Conservation (phyloP, 2,113 vertebrate genomes). For the Balaenoptera acutorostrata region DNA sequence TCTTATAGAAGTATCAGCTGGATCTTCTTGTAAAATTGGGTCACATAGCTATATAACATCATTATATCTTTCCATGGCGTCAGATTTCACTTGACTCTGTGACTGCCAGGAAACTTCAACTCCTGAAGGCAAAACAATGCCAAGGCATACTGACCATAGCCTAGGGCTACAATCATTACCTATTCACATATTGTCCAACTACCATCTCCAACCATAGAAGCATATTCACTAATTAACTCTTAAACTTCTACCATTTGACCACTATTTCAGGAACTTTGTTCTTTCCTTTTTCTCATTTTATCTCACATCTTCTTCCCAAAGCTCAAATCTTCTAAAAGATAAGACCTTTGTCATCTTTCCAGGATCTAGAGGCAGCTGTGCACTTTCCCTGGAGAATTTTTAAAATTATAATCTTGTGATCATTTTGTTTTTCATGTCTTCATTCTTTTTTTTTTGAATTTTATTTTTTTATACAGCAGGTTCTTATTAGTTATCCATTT, state of each 20-base stretch:
- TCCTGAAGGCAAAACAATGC: not conserved
- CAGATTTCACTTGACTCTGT: not conserved
- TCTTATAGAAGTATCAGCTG: not conserved
- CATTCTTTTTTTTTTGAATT: not conserved
- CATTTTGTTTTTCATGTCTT: not conserved
- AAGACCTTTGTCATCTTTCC: not conserved
- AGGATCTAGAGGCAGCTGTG: not conserved
- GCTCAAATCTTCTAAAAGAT: not conserved
- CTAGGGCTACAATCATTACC: not conserved
- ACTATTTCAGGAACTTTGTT: not conserved
- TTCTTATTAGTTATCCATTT: no score
- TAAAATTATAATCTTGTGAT: not conserved
- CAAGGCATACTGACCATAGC: not conserved
- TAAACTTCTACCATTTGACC: not conserved
- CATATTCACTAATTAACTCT: not conserved
- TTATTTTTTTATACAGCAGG: no score
- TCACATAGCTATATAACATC: not conserved
- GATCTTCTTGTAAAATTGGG: not conserved
- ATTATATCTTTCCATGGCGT: not conserved
- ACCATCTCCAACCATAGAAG: not conserved
- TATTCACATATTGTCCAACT: not conserved
- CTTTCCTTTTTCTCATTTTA: not conserved
- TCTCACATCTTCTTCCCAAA: not conserved
- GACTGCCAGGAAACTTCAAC: not conserved
- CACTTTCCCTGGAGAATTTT: not conserved